Base-by-base conservation (phyloP, 1,140 invertebrate genomes). In the Drosophila watanabei region DNA sequence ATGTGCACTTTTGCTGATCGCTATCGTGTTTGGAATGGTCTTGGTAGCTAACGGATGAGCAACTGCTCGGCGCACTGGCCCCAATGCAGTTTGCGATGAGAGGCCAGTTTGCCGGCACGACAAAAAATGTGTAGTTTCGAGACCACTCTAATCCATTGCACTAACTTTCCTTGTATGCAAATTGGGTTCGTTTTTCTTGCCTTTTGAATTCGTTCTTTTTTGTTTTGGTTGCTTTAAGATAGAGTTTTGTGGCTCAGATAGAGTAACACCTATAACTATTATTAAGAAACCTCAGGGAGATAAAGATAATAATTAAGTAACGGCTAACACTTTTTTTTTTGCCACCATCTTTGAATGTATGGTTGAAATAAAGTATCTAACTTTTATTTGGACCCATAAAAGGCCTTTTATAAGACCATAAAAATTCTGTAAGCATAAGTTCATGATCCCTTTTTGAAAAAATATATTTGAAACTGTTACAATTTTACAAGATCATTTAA, bases 11-110 rank as follows among this genome's bases (percentile, higher is more conserved):
- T 63, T 48, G 30, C 69, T 78, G 86, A 90, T 90, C 86, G 87
- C 85, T 92, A 92, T 92, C 91, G 91, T 91, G 91, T 92, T 92
- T 92, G 91, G 91, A 92, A 92, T 92, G 91, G 91, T 88, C 87
- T 92, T 91, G 91, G 84, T 92, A 91, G 91, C 91, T 92, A 92
- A 92, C 81, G 87, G 73, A 88, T 90, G 79, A 80, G 52, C 78
- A 65, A 79, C 59, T 79, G 78, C 70, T 49, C 56, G 63, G 56
- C 51, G 51, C 69, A 79, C 58, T 82, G 71, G 80, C 62, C 79
- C 54, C 77, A 73, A 81, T 87, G 79, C 77, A 76, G 49, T 58
- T 73, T 75, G 77, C 79, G 49, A 48, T 37, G 37, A 58, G 37
- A 41, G 13, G 45, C 52, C 18, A 60, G 49, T 68, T 37, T 14